Evolutionary conservation across 2,797 vertebrate genomes (phyloP), one percentile per base, ranked within the genome.

Genomic region (Zalophus californianus): DNA sequence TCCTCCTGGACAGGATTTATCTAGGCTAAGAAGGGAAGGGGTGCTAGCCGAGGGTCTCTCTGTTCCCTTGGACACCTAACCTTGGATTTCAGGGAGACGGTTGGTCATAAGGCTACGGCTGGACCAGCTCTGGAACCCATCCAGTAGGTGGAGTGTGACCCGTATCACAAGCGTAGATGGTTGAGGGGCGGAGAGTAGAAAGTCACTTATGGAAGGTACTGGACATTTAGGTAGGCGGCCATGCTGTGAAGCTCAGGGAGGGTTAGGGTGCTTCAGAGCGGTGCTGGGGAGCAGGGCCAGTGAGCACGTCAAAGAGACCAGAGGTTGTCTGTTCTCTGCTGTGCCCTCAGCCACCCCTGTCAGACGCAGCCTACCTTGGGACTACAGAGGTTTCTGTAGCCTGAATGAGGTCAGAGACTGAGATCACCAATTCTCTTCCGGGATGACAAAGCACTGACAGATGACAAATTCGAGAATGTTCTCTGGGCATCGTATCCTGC

Each of bases 81-180:
- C 64, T 95, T 97, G 82, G 15, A 86, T 92, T 95, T 92, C 44
- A 80, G 79, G 56, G 38, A 85, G 56, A 44, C 44, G 16, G n/a
- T 73, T 88, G 35, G 27, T 62, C 58, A 68, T 79, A 52, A 77
- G 3, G 10, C 27, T 62, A 52, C 38, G 50, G 27, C 35, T 32
- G 13, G 27, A 23, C 15, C 73, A 92, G n/a, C 25, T 58, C 54
- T 85, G 54, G 70, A 94, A 38, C 72, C n/a, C 68, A 72, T 23
- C 7, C 44, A 73, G 8, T 82, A 66, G 73, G 10, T 92, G 58
- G 64, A 18, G 6, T 66, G 18, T 75, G 66, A 41, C 21, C 73
- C 3, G 23, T 44, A 32, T n/a, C 23, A 50, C 48, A 96, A 64
- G 27, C 38, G 35, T 52, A 94, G 23, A 87, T 1, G 2, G 25